Evolutionary conservation across 2,113 vertebrate genomes (phyloP).

Genomic region (Myodes glareolus): DNA sequence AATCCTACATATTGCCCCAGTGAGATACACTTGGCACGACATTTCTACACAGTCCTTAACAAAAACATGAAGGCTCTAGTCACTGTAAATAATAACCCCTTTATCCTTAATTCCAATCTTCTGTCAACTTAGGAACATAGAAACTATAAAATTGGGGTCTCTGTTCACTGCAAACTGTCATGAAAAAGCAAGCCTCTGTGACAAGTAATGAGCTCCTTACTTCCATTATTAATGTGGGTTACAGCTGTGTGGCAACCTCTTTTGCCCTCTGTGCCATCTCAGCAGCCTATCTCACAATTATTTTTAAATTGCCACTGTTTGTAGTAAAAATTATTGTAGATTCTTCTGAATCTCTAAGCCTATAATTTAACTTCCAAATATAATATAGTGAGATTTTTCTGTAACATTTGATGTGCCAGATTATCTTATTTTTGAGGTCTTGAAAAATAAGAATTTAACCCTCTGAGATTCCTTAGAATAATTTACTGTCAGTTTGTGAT

Average conservation of each 20-base stretch:
- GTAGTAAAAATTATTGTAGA: neutral
- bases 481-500: neutral
- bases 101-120: neutral
- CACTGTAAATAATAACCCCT: neutral
- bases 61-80: neutral
- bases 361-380: constrained; percentile 9
- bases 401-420: neutral
- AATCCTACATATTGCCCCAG: neutral
- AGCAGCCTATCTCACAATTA: neutral
- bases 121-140: neutral
- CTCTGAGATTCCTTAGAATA: neutral
- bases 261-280: neutral
- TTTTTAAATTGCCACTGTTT: constrained; percentile 13
- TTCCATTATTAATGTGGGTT: neutral
- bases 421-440: neutral
- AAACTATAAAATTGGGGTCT: neutral
- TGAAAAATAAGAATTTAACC: neutral
- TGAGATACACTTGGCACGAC: neutral
- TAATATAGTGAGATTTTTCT: neutral
- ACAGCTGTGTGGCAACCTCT: neutral
- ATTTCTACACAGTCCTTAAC: neutral
- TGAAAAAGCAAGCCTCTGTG: neutral
- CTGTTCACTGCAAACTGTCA: neutral
- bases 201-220: neutral
- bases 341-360: neutral